These are phyloP conservation scores for Epinephelus moara DNA, from an alignment of 2,113 vertebrate genomes.

Conservation along the genomic window DNA sequence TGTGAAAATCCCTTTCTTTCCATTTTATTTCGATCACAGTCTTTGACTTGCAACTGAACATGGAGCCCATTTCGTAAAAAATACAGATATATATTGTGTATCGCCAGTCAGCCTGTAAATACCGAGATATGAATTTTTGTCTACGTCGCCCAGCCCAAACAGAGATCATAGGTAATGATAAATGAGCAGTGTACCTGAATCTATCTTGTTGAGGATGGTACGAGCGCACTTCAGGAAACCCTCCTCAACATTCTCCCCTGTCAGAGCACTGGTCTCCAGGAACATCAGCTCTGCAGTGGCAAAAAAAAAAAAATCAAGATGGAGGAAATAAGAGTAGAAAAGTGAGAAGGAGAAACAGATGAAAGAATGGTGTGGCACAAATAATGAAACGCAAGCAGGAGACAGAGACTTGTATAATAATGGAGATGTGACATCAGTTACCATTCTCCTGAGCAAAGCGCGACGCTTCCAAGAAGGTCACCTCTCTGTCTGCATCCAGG, in stretches of 20 bases:
- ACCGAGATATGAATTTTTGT: too few relatives aligned
- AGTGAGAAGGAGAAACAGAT: rapidly evolving
- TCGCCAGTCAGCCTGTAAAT: too few relatives aligned
- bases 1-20: too few relatives aligned
- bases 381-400: background rate
- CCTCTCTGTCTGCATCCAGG: constrained; percentile 92
- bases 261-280: constrained; percentile 93
- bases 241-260: constrained; percentile 94
- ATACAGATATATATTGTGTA: too few relatives aligned
- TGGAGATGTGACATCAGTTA: constrained; percentile 52
- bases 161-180: background rate
- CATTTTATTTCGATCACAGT: too few relatives aligned
- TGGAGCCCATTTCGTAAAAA: too few relatives aligned
- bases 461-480: constrained; percentile 94
- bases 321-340: background rate
- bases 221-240: constrained; percentile 93
- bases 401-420: too few relatives aligned
- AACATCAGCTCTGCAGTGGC: constrained; percentile 89
- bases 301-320: background rate
- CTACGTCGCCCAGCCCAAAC: background rate
- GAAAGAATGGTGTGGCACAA: background rate
- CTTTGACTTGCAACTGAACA: too few relatives aligned
- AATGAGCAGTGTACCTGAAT: constrained; percentile 86
- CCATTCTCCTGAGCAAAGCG: constrained; percentile 95
- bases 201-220: constrained; percentile 94